Evolutionary conservation across 2,888 invertebrate genomes (phyloP), one percentile per base, ranked within the genome.

Genomic region (Eilema caniola): DNA sequence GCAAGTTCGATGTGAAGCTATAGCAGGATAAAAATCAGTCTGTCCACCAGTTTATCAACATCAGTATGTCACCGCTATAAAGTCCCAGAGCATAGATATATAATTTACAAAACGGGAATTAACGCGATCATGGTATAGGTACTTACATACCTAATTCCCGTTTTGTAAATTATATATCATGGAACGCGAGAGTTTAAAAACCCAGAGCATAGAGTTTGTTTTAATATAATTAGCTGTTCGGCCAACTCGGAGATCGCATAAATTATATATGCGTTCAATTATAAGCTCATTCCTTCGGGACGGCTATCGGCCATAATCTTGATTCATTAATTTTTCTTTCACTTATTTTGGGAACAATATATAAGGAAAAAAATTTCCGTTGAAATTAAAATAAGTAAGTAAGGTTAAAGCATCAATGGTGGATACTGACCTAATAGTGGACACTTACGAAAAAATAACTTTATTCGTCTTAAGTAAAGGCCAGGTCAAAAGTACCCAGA

Each of bases 221-320:
- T 79, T 83, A 84, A 85, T 80, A 84, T 81, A 84, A 86, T 86
- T 84, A 86, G 81, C 80, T 73, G 68, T 78, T 79, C 78, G 73
- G 65, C 73, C 73, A 79, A 79, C 75, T 75, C 69, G 62, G 70
- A 69, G 78, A 78, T 76, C 69, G 70, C 78, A 78, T 75, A 77
- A 83, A 85, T 83, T 82, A 80, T 83, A 76, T 76, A 81, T 76
- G 76, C 72, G 72, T 83, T 78, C 76, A 76, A 84, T 85, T 84
- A 84, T 80, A 73, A 63, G 70, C 66, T 62, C 56, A 62, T 61
- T 71, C 67, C 65, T 11, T 59, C 7, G 72, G 61, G 80, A 79
- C 74, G 67, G 73, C 69, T 65, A 65, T 33, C 65, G 65, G 41
- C 56, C 71, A 69, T 72, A 66, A 70, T 75, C 72, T 77, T 10